Evolutionary conservation across 2,888 invertebrate genomes (phyloP).

Genomic region (Plagiodera versicolora): DNA sequence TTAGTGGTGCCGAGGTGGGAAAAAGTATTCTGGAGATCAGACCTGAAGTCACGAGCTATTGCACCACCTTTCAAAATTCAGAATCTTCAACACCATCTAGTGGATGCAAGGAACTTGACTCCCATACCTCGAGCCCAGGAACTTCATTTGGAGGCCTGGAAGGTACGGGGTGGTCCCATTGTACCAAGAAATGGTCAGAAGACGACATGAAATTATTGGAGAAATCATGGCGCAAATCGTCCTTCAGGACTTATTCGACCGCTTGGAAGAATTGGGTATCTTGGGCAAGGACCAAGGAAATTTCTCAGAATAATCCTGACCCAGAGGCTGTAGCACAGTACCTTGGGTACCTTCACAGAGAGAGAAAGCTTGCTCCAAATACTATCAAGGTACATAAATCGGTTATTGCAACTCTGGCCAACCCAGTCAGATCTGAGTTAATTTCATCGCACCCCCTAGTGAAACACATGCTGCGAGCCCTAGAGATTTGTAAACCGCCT

Average conservation of each 20-base stretch:
- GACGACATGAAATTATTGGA: slow-evolving; percentile 14
- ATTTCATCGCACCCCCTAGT: slow-evolving; percentile 2
- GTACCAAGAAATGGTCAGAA: slow-evolving; percentile 1
- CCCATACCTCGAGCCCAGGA: slow-evolving; percentile 8
- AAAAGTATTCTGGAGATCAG: slow-evolving; percentile 41
- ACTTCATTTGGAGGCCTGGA: slow-evolving; percentile 29
- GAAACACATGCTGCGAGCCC: neutral
- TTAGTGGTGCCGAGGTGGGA: slow-evolving; percentile 36
- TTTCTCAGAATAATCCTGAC: slow-evolving; percentile 7
- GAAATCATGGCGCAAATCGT: slow-evolving; percentile 15
- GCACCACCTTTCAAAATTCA: slow-evolving; percentile 10
- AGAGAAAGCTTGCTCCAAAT: slow-evolving; percentile 25
- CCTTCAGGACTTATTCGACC: neutral
- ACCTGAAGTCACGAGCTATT: slow-evolving; percentile 41
- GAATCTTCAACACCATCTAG: slow-evolving; percentile 14
- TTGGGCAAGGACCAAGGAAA: neutral
- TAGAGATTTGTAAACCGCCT: neutral
- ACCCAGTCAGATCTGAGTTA: slow-evolving; percentile 8
- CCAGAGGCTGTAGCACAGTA: slow-evolving; percentile 21
- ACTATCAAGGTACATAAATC: slow-evolving; percentile 38
- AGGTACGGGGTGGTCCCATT: slow-evolving; percentile 24
- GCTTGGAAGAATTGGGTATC: neutral
- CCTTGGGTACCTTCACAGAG: slow-evolving; percentile 23
- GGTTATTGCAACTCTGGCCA: slow-evolving; percentile 24
- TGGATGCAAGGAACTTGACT: neutral